These are phyloP conservation scores for Folsomia candida DNA, from an alignment of 2,888 invertebrate species.

Conservation along the genomic window DNA sequence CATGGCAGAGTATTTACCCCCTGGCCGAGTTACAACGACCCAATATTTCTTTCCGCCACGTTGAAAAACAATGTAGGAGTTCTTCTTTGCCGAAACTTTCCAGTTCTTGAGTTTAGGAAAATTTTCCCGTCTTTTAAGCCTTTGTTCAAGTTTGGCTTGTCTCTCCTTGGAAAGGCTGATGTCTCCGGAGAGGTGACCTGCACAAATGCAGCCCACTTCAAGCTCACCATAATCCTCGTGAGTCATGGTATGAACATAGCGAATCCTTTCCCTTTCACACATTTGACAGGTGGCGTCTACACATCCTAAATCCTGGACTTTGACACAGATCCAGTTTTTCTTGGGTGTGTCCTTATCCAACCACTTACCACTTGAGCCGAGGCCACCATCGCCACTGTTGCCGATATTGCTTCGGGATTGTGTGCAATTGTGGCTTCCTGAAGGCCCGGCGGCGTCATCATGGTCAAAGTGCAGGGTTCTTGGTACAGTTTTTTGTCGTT, in stretches of 20 bases:
- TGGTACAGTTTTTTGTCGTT: too few species aligned
- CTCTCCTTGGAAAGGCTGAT: background rate
- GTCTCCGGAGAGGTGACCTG: background rate
- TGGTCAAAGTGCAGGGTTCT: too few species aligned
- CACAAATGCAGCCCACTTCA: background rate
- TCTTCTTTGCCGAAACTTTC: background rate
- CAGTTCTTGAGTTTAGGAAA: background rate
- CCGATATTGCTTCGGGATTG: background rate
- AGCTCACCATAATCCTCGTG: background rate
- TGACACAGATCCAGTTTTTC: background rate
- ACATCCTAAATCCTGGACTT: background rate
- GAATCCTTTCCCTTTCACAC: background rate
- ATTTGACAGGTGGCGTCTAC: background rate
- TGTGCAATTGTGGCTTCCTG: background rate
- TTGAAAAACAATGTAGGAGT: background rate
- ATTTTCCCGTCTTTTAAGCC: background rate
- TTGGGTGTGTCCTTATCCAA: background rate
- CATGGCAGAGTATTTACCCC: background rate
- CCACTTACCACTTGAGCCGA: background rate
- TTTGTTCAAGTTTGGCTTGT: background rate
- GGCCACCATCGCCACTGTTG: background rate
- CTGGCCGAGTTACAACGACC: background rate
- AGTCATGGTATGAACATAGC: background rate
- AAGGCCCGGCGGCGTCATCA: too few species aligned
- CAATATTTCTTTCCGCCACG: background rate